Conservation (phyloP, 2,888 invertebrate genomes). For the Tyria jacobaeae region DNA sequence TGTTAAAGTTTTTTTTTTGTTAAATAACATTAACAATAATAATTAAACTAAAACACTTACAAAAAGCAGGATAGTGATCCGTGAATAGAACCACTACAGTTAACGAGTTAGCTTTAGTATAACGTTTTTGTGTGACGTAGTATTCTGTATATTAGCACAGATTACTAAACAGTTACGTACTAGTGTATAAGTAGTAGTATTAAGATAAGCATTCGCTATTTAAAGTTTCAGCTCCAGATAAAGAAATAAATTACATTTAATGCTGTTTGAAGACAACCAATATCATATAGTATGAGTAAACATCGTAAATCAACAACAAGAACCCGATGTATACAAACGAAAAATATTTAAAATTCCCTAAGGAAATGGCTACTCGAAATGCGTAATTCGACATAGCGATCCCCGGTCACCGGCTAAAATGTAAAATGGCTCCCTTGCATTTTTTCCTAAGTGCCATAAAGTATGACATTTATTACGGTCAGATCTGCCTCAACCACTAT, state of each 20-base stretch:
- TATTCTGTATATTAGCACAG: background rate
- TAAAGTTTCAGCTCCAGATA: constrained; percentile 11
- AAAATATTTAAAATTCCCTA: constrained; percentile 72
- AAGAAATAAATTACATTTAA: constrained; percentile 23
- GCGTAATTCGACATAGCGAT: constrained; percentile 81
- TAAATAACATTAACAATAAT: no score
- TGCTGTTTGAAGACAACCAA: constrained; percentile 17
- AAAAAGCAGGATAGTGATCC: no score
- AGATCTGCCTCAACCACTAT: constrained; percentile 86
- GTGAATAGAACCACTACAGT: no score
- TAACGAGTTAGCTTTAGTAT: no score
- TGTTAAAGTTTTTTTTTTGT: no score
- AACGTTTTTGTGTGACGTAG: background rate
- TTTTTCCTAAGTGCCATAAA: constrained; percentile 86
- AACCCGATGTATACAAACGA: constrained; percentile 50
- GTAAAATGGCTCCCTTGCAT: constrained; percentile 86
- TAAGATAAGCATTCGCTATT: constrained; percentile 51
- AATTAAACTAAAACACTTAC: no score
- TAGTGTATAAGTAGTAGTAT: no score
- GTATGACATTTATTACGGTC: constrained; percentile 87
- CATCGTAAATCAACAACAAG: constrained; percentile 52
- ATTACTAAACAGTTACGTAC: no score
- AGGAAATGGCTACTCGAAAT: constrained; percentile 80
- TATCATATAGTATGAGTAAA: constrained; percentile 35
- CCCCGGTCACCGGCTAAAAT: constrained; percentile 83